Evolutionary conservation across 2,888 invertebrate genomes (phyloP).

Genomic region (Dryadula phaetusa): DNA sequence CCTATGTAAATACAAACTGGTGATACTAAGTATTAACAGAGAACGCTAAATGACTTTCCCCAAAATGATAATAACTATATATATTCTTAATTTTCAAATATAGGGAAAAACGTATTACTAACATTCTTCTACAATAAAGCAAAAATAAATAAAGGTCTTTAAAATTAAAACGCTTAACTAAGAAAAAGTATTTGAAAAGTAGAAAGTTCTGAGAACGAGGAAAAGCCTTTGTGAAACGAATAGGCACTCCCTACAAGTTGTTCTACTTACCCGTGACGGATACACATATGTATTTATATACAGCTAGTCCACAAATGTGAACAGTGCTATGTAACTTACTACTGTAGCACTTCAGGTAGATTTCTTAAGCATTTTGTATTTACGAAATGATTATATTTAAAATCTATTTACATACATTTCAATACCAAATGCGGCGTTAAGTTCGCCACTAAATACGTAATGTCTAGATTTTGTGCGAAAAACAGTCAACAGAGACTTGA

Average conservation of each 20-base stretch:
- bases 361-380: too few species aligned
- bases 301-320: not conserved
- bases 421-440: too few species aligned
- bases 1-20: too few species aligned
- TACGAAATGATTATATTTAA: too few species aligned
- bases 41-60: too few species aligned
- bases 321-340: not conserved
- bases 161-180: slow-evolving; percentile 9
- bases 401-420: too few species aligned
- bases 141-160: not conserved
- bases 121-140: not conserved
- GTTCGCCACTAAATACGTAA: too few species aligned
- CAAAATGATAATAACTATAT: too few species aligned
- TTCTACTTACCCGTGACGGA: slow-evolving; percentile 16
- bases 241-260: slow-evolving; percentile 1
- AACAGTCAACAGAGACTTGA: too few species aligned
- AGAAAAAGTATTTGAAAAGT: slow-evolving; percentile 13
- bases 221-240: slow-evolving; percentile 19
- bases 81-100: not conserved
- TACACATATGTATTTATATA: not conserved
- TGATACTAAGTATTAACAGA: too few species aligned
- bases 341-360: not conserved
- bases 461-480: too few species aligned
- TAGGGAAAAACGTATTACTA: too few species aligned
- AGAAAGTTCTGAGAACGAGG: slow-evolving; percentile 16